Conservation (phyloP, 2,113 vertebrate species). For the Corapipo altera region DNA sequence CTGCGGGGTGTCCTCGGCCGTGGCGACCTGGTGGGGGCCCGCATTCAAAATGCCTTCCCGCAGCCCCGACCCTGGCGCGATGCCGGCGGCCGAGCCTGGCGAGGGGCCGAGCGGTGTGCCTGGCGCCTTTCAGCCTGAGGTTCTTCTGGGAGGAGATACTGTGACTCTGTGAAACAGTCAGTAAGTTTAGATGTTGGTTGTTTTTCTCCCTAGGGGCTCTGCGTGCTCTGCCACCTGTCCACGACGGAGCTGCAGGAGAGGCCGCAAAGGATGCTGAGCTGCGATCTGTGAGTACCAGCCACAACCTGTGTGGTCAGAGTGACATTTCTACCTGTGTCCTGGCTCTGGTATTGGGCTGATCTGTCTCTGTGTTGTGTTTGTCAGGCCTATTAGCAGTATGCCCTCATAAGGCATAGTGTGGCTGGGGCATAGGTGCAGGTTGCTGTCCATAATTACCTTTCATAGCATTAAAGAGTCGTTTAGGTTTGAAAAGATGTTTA, state of each 20-base stretch:
- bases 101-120: accelerated
- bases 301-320: accelerated
- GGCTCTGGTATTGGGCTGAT: accelerated
- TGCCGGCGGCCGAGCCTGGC: not conserved
- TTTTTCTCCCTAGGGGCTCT: accelerated
- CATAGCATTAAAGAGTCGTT: too few species aligned
- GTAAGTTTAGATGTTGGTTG: accelerated
- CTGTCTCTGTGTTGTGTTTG: too few species aligned
- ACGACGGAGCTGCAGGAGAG: not conserved
- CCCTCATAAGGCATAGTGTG: accelerated
- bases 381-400: accelerated
- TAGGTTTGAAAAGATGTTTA: not conserved
- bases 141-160: not conserved
- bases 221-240: accelerated
- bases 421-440: accelerated
- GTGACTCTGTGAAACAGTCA: accelerated
- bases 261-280: not conserved
- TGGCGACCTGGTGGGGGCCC: accelerated
- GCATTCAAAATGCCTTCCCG: accelerated
- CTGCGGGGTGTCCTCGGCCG: accelerated
- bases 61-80: not conserved
- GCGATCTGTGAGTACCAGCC: not conserved
- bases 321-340: accelerated
- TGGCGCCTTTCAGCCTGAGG: accelerated
- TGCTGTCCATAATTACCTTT: not conserved